Conservation (phyloP, 37 sponge, comb jelly and placozoan genomes). For the Hormiphora californensis region DNA sequence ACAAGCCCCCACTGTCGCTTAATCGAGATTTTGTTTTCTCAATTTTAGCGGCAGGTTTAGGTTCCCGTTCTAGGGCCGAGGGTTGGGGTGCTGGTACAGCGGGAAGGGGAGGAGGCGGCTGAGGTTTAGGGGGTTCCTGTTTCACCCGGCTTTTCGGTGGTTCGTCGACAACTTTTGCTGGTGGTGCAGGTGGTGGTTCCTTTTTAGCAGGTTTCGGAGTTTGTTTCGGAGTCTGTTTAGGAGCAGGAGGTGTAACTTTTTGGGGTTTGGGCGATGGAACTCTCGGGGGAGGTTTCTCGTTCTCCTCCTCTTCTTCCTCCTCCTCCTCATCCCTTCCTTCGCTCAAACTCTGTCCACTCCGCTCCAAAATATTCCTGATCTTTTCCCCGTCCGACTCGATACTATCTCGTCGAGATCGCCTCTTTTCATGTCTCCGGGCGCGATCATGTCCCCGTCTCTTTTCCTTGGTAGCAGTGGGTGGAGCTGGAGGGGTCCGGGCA, state of each 20-base stretch:
- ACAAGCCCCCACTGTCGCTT: conserved; percentile 8
- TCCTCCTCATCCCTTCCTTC: neutral
- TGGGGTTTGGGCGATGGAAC: neutral
- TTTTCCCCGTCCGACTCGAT: conserved; percentile 51
- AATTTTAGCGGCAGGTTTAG: neutral
- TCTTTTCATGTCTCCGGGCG: conserved; percentile 13
- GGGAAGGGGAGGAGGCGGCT: no score
- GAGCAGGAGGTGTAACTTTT: neutral
- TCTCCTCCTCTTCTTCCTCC: neutral
- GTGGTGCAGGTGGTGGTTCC: neutral
- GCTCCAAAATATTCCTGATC: conserved; percentile 44
- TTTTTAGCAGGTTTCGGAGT: neutral
- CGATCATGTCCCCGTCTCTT: neutral
- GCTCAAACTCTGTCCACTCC: neutral
- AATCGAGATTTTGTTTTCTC: conserved; percentile 31
- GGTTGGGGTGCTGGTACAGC: no score
- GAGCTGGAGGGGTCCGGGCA: no score
- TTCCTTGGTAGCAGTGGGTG: neutral
- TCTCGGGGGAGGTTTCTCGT: neutral
- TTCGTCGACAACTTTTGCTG: neutral
- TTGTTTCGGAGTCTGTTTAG: neutral
- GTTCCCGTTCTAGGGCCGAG: no score
- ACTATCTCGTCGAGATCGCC: neutral
- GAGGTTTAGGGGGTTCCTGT: neutral
- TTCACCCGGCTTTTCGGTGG: neutral